Evolutionary conservation across 2,797 vertebrate genomes (phyloP), one percentile per base, ranked within the genome.

Genomic region (Ispidina picta): DNA sequence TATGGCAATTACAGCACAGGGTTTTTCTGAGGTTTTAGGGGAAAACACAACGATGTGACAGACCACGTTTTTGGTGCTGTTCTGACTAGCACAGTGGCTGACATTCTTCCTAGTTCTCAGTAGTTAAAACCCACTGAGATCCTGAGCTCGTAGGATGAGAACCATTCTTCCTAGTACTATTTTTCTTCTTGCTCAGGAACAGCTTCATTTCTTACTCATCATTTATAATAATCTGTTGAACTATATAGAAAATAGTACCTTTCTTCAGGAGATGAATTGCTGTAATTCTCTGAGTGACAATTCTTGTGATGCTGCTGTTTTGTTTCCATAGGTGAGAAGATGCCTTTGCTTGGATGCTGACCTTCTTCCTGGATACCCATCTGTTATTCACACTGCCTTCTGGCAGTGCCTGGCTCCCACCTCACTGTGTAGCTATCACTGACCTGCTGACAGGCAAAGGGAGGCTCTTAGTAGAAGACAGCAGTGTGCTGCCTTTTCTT

Each of bases 21-120:
- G 35, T 89, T 78, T 80, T 92, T 86, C 71, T 93, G n/a, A 87
- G 41, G 37, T 49, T 60, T 86, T 83, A 46, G 71, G 26, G 35
- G 31, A 81, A 62, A 87, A 93, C n/a, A 0, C 31, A 59, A 44
- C 9, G 49, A 33, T 73, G 51, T 83, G 84, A 41, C 55, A 83
- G 73, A 65, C 55, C 2, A 1, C n/a, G 19, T 7, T 72, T 92
- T 89, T 81, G 48, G 19, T 78, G 31, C 26, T 55, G 10, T 52
- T 86, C 35, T 88, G 87, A 78, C 15, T 55, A 62, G 23, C 25
- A 28, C 12, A 31, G 78, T 19, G 70, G 13, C 66, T 81, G 69
- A 48, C 15, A 5, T 69, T 33, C 23, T 66, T 31, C 28, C 25
- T 83, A 9, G 11, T 60, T 87, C 54, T 90, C 1, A 1, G 37